Percentiles rank a stretch among this genome's conserved stretches.
Evolutionary conservation across 2,113 vertebrate genomes (phyloP).

Genomic region (Empidonax alnorum): DNA sequence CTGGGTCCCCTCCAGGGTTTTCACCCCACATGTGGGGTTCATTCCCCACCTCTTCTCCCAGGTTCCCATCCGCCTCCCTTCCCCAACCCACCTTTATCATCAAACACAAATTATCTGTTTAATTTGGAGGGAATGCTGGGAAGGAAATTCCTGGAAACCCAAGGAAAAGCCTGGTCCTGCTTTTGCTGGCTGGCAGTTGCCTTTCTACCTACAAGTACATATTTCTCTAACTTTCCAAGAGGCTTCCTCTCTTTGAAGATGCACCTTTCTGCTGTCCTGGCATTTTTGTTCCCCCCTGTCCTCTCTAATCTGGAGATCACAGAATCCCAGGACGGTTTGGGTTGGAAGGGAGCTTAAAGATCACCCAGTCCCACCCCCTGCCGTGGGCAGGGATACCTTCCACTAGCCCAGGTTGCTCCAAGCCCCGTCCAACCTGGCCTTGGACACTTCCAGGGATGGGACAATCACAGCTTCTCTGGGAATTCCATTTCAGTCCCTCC

Average conservation of each 20-base stretch:
- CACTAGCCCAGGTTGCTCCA: fast-evolving
- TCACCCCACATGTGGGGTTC: background rate
- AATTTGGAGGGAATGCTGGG: background rate
- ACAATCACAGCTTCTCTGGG: background rate
- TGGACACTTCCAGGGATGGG: background rate
- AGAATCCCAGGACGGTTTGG: background rate
- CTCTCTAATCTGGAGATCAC: background rate
- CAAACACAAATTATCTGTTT: background rate
- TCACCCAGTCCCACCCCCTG: fast-evolving
- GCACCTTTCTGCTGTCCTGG: background rate
- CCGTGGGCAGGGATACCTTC: background rate
- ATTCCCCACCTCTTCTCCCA: background rate
- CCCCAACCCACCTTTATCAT: background rate
- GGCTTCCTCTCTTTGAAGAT: background rate
- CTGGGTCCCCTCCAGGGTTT: background rate
- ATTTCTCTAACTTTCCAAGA: background rate
- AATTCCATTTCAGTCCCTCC: fast-evolving
- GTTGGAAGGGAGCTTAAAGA: fast-evolving
- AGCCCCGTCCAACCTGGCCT: fast-evolving
- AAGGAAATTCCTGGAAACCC: background rate
- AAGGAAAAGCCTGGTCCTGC: background rate
- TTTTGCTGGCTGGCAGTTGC: background rate
- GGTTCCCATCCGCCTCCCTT: background rate
- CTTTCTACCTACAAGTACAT: background rate
- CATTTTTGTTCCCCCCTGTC: background rate